Conservation (phyloP, 1,140 invertebrate species). For the Diabrotica undecimpunctata region DNA sequence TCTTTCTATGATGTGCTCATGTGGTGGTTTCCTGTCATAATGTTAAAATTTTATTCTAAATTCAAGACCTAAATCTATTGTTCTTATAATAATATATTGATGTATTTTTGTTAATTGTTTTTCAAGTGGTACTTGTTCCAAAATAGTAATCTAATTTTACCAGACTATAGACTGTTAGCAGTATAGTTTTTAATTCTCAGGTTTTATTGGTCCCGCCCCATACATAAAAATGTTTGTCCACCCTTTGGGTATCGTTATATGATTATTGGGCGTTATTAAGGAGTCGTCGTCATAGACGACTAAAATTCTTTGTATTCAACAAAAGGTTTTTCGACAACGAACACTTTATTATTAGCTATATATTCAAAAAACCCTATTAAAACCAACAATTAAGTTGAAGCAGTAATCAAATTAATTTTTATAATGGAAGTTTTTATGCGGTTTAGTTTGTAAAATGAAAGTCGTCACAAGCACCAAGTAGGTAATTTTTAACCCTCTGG, state of each 20-base stretch:
- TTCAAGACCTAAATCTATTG: no score
- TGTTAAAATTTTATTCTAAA: no score
- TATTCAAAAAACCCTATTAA: neutral
- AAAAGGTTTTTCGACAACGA: neutral
- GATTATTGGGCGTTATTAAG: neutral
- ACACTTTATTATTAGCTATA: neutral
- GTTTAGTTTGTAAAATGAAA: neutral
- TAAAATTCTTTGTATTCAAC: neutral
- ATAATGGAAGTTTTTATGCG: neutral
- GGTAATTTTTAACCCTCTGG: no score
- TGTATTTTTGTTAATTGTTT: no score
- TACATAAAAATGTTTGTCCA: neutral
- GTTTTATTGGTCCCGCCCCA: neutral
- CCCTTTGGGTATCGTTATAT: neutral
- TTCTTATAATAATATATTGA: no score
- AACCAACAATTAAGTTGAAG: neutral
- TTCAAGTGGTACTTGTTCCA: no score
- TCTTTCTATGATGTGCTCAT: no score
- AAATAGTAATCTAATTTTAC: neutral
- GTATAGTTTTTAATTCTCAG: neutral
- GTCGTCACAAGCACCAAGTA: no score
- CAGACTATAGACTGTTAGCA: neutral
- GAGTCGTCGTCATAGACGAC: neutral
- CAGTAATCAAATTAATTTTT: neutral
- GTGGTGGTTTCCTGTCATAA: no score